Evolutionary conservation across 2,888 invertebrate genomes (phyloP).

Genomic region (Criorhina ranunculi): DNA sequence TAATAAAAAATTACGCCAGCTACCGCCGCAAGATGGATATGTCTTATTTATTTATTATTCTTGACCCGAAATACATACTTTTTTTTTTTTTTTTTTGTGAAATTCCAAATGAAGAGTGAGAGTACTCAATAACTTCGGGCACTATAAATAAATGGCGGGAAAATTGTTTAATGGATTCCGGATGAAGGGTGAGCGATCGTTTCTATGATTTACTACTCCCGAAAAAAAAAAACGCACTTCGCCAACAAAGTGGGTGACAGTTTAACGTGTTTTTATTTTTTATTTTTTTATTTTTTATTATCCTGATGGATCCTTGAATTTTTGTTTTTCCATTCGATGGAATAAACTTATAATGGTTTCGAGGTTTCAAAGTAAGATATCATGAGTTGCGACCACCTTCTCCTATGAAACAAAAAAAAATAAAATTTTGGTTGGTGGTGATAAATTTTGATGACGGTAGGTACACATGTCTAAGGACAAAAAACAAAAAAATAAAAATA

Average conservation of each 20-base stretch:
- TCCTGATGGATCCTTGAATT: conserved; percentile 29
- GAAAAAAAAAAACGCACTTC: conserved; percentile 19
- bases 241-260: conserved; percentile 20
- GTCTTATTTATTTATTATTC: conserved; percentile 55
- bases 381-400: conserved; percentile 30
- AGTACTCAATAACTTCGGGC: conserved; percentile 39
- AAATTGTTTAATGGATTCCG: conserved; percentile 33
- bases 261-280: conserved; percentile 6
- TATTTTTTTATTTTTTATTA: conserved; percentile 29
- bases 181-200: not conserved
- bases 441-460: conserved; percentile 60
- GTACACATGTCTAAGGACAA: conserved; percentile 29
- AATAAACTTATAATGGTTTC: conserved; percentile 29
- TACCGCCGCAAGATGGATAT: conserved; percentile 25
- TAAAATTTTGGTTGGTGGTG: conserved; percentile 11
- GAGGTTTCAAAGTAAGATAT: conserved; percentile 8
- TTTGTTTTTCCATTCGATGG: conserved; percentile 10
- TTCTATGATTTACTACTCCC: conserved; percentile 26
- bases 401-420: too few species aligned
- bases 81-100: conserved; percentile 19
- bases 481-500: too few species aligned
- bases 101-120: conserved; percentile 41
- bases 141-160: conserved; percentile 28
- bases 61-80: conserved; percentile 51
- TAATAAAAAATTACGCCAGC: conserved; percentile 35